Base-by-base conservation (phyloP, 2,797 vertebrate species). In the Darevskia mixta region DNA sequence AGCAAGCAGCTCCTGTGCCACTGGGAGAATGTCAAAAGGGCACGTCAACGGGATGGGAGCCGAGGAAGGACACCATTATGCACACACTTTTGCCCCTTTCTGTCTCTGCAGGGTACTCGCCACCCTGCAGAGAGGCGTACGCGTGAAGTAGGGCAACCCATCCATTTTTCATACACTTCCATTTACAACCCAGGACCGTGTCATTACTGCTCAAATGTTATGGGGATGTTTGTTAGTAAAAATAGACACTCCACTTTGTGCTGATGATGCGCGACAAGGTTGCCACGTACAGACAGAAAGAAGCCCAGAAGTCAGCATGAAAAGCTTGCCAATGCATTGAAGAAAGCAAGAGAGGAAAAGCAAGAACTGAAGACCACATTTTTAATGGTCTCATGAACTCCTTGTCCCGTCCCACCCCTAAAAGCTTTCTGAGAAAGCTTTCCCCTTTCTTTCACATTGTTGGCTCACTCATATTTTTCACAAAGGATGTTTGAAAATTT, bases 131-230 rank as follows among this genome's bases (percentile, higher is more conserved):
- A 85, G 71, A 85, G 32, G 7, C 67, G 8, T 76, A 29, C 32
- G 7, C 7, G 29, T 78, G 43, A 69, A 49, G n/a, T 1, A 32
- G 43, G 20, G 64, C 43, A 55, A 35, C 3, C 41, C 41, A 86
- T 86, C 23, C 66, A 79, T 79, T 79, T 86, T 79, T 86, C 32
- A 86, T 35, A 69, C 10, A 15, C 43, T 67, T n/a, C 61, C 13
- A 17, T 61, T 69, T 86, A 11, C 17, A 32, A 67, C 29, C 11
- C 27, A 64, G 43, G 76, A 41, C 27, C 43, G 35, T 27, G 41
- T 75, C 11, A 4, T 3, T 27, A 35, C 4, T 35, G 25, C 45
- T 17, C 20, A 72, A 67, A 45, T 77, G 58, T 66, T 61, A 41
- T 23, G 17, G 38, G 29, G 10, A 67, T 66, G 38, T 58, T 45